phyloP scores from a whole-genome alignment of 2,113 vertebrate species.

The Oreochromis tanganicae region DNA sequence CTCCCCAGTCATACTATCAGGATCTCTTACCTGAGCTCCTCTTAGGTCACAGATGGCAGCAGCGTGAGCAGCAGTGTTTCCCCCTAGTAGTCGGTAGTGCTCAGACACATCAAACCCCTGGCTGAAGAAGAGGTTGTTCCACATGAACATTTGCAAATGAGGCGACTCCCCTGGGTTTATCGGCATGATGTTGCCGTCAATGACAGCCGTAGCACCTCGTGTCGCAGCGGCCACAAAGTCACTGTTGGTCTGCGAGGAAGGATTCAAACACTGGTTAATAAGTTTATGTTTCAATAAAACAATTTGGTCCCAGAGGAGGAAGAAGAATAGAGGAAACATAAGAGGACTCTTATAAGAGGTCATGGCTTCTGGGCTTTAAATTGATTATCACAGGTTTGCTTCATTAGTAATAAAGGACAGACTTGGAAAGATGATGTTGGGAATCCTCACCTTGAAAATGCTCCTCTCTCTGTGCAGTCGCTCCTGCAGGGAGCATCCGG shows the following conservation, averaged over 20 bases:
- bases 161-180: conserved; percentile 91
- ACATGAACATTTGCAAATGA: conserved; percentile 95
- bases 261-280: background rate
- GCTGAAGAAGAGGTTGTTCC: conserved; percentile 98
- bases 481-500: conserved; percentile 82
- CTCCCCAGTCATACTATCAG: background rate
- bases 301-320: background rate
- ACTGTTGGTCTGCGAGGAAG: conserved; percentile 80
- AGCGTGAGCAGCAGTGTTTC: conserved; percentile 85
- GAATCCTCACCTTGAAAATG: conserved; percentile 84
- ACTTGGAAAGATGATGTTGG: background rate
- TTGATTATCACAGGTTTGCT: background rate
- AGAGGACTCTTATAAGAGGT: background rate
- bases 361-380: background rate
- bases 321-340: background rate
- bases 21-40: conserved; percentile 74
- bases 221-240: conserved; percentile 91
- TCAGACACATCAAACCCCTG: conserved; percentile 89
- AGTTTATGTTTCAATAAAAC: background rate
- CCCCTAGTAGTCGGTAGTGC: conserved; percentile 88
- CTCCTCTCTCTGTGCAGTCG: conserved; percentile 85
- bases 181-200: conserved; percentile 92
- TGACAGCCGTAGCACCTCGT: conserved; percentile 85
- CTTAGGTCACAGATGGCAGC: conserved; percentile 88
- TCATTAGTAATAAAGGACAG: background rate